Conservation (phyloP, 2,797 vertebrate genomes). For the Acanthurus lineatus region DNA sequence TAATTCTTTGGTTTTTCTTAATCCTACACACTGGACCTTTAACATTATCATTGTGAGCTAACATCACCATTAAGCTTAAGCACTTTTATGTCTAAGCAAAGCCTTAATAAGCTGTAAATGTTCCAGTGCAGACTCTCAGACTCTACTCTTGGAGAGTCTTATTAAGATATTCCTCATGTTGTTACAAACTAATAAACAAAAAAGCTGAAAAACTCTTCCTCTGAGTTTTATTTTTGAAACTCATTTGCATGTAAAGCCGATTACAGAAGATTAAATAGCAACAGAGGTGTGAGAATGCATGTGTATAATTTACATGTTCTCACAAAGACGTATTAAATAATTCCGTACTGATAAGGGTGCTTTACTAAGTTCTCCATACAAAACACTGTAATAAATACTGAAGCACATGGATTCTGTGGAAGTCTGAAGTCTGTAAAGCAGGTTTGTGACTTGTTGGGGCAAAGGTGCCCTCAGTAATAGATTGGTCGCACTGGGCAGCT, state of each 20-base stretch:
- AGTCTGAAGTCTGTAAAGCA: background rate
- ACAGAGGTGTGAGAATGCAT: constrained; percentile 5
- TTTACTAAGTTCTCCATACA: too few relatives aligned
- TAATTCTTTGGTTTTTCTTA: too few relatives aligned
- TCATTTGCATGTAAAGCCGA: constrained; percentile 50
- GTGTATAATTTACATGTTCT: constrained; percentile 10
- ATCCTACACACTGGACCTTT: too few relatives aligned
- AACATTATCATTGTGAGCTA: background rate
- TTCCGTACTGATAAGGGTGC: background rate
- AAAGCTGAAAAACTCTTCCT: background rate
- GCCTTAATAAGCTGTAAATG: background rate
- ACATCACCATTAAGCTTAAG: background rate
- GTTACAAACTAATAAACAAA: constrained; percentile 6
- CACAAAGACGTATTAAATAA: constrained; percentile 11
- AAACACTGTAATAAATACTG: background rate
- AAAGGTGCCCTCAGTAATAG: too few relatives aligned
- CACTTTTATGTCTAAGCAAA: background rate
- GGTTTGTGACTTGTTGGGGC: background rate
- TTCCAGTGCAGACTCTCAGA: background rate
- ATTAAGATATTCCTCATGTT: background rate
- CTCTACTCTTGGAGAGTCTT: background rate
- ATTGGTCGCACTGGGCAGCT: background rate
- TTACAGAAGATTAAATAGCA: constrained; percentile 31
- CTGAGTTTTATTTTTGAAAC: background rate
- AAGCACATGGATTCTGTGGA: background rate